These are phyloP conservation scores for Crossaster papposus DNA, from an alignment of 53 echinoderm and acorn worm genomes.

Conservation along the genomic window DNA sequence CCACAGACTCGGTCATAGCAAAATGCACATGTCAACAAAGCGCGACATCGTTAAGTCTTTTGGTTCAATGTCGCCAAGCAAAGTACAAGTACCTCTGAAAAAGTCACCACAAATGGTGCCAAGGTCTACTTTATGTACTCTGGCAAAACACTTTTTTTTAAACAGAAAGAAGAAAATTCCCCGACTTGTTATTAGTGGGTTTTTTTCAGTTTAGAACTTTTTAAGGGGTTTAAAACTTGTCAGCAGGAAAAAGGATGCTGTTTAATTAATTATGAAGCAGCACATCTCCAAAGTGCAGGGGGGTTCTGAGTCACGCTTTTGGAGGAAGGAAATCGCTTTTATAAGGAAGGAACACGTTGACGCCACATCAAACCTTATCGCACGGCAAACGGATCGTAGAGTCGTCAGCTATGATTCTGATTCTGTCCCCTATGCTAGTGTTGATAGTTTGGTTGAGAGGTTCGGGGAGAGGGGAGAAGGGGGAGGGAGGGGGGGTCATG, in stretches of 20 bases:
- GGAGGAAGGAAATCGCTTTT: too few species aligned
- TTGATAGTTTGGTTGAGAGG: neutral
- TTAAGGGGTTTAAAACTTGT: neutral
- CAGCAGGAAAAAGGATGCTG: conserved; percentile 19
- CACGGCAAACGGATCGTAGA: neutral
- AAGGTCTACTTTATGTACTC: too few species aligned
- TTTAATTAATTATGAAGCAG: conserved; percentile 17
- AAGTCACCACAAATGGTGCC: too few species aligned
- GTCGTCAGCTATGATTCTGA: neutral
- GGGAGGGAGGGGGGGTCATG: too few species aligned
- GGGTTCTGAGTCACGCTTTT: conserved; percentile 37
- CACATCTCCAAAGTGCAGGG: neutral
- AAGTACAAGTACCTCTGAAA: too few species aligned
- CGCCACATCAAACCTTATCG: neutral
- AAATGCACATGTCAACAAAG: too few species aligned
- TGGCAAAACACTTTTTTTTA: too few species aligned
- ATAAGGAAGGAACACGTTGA: conserved; percentile 36
- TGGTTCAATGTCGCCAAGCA: too few species aligned
- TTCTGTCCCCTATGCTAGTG: neutral
- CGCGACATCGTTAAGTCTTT: too few species aligned
- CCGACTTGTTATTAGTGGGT: neutral
- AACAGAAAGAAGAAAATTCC: too few species aligned
- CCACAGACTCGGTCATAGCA: too few species aligned
- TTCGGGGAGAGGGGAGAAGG: too few species aligned
- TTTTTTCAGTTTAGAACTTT: neutral